phyloP scores from a whole-genome alignment of 2,797 vertebrate species.

The Cynopterus sphinx region DNA sequence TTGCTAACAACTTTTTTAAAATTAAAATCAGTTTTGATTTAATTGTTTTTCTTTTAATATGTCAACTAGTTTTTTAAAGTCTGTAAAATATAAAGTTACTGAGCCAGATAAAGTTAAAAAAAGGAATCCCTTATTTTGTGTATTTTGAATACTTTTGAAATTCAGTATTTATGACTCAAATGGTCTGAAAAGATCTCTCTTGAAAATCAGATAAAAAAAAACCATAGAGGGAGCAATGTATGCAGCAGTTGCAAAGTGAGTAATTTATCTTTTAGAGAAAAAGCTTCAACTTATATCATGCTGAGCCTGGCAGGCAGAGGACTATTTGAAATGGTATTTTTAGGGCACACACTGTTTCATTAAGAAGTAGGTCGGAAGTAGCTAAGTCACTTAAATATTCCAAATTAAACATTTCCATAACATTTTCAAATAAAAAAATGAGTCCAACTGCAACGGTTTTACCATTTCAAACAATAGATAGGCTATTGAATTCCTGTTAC shows the following conservation, averaged over 20 bases:
- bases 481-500: conserved; percentile 61
- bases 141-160: conserved; percentile 40
- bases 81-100: background rate
- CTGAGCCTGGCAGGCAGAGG: conserved; percentile 44
- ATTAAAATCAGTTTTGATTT: conserved; percentile 6
- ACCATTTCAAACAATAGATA: conserved; percentile 53
- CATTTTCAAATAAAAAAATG: conserved; percentile 56
- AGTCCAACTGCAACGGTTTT: conserved; percentile 49
- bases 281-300: conserved; percentile 52
- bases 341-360: conserved; percentile 47
- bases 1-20: background rate
- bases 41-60: background rate
- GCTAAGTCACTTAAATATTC: conserved; percentile 66
- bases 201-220: conserved; percentile 59
- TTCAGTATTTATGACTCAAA: conserved; percentile 42
- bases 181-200: conserved; percentile 48
- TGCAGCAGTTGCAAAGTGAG: background rate
- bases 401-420: conserved; percentile 67
- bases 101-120: background rate
- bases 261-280: conserved; percentile 63
- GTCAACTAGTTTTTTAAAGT: background rate
- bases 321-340: conserved; percentile 53
- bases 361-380: conserved; percentile 53
- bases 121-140: background rate
- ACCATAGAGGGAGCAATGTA: background rate